Evolutionary conservation across 2,797 vertebrate species (phyloP), one percentile per base, ranked within the genome.

Genomic region (Bufotes viridis): DNA sequence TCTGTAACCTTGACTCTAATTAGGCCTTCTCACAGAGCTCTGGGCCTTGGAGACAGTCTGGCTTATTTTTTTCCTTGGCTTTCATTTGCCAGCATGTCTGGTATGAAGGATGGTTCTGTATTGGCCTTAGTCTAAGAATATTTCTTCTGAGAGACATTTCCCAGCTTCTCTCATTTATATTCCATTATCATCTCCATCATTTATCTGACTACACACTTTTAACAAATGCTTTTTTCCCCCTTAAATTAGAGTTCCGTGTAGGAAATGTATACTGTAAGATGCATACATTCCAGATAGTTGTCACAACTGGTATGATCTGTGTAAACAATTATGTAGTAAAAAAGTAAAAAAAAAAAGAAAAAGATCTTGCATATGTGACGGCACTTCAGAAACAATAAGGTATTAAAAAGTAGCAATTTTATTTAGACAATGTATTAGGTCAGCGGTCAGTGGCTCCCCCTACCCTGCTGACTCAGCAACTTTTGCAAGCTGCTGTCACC

Each of bases 1-100:
- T 80, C 81, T 84, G 85, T 87, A 85, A 89, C 88, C 88, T 89
- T 89, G 81, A 84, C 88, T 87, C 63, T 89, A 89, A 89, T 87
- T 84, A 89, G 88, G 81, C 79, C 88, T 89, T 89, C 88, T 83
- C 22, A 42, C 65, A 55, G 88, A 79, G 88, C 88, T 79, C 34
- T 80, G 85, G 81, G 81, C 84, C 81, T 87, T 78, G 67, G 85
- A 87, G 88, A 87, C 88, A 87, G 81, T 70, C 88, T 83, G 74
- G 75, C 85, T 89, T 89, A 87, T 89, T 89, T 89, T 82, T 79
- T 89, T 87, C 65, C 79, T 89, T 83, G 81, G 85, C 85, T 69
- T 84, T 87, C 85, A 84, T 89, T 86, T 87, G 84, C 88, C 88
- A 86, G 88, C 88, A 86, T 86, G 84, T n/a, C 88, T 89, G 88